Conservation (phyloP, 2,888 invertebrate species). For the Venusia cambrica region DNA sequence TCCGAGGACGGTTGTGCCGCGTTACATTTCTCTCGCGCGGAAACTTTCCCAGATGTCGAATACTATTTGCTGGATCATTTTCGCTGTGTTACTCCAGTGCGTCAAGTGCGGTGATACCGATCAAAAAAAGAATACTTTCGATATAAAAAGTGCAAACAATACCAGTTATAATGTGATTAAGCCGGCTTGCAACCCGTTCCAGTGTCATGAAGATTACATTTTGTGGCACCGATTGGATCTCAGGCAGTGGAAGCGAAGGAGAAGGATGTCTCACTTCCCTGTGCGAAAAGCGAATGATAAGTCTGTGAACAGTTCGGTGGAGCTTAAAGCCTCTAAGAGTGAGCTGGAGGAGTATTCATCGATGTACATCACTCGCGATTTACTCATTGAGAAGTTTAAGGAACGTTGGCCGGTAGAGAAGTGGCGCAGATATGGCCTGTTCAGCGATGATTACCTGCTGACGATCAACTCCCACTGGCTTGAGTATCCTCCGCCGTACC, state of each 20-base stretch:
- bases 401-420: slow-evolving; percentile 61
- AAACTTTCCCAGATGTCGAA: slow-evolving; percentile 46
- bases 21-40: slow-evolving; percentile 31
- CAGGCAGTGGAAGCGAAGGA: slow-evolving; percentile 65
- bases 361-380: slow-evolving; percentile 15
- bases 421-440: slow-evolving; percentile 79
- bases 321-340: slow-evolving; percentile 20
- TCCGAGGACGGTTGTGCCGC: slow-evolving; percentile 55
- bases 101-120: slow-evolving; percentile 40
- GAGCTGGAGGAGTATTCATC: slow-evolving; percentile 15
- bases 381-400: slow-evolving; percentile 52
- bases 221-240: slow-evolving; percentile 54
- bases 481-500: slow-evolving; percentile 82
- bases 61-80: slow-evolving; percentile 44
- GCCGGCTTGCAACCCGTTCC: slow-evolving; percentile 42
- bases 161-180: slow-evolving; percentile 31
- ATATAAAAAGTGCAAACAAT: slow-evolving; percentile 30
- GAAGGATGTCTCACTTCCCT: slow-evolving; percentile 43
- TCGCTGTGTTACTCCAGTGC: slow-evolving; percentile 49
- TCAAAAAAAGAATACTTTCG: slow-evolving; percentile 31
- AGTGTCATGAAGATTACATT: slow-evolving; percentile 51
- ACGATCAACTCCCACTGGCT: slow-evolving; percentile 87
- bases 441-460: slow-evolving; percentile 77
- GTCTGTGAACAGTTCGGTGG: slow-evolving; percentile 16
- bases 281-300: slow-evolving; percentile 22